A percentile compares a stretch with the other conserved stretches of the same genome.
Conservation (phyloP, 1,140 invertebrate species). For the Zaprionus ghesquierei region DNA sequence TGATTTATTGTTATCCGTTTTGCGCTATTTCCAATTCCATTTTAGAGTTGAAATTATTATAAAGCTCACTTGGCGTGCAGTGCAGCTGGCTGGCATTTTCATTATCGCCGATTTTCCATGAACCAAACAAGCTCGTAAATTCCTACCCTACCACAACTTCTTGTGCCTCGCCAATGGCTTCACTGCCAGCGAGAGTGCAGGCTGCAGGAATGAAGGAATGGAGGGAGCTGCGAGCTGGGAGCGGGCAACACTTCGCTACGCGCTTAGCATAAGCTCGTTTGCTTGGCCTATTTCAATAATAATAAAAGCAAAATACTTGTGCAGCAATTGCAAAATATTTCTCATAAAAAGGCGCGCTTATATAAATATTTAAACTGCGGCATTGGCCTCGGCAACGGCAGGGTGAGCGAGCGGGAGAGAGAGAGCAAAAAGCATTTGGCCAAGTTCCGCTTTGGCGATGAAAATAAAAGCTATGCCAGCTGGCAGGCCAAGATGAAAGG, state of each 20-base stretch:
- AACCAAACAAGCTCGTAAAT: conserved; percentile 34
- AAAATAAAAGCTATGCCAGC: conserved; percentile 62
- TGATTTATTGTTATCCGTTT: background rate
- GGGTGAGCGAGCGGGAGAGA: background rate
- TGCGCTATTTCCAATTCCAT: background rate
- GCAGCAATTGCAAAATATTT: conserved; percentile 63
- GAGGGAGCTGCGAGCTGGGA: background rate
- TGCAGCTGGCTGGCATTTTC: conserved; percentile 6
- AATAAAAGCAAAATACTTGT: conserved; percentile 17
- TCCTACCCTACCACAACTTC: background rate
- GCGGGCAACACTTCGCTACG: background rate
- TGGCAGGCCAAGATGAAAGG: conserved; percentile 28
- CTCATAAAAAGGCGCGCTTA: conserved; percentile 58
- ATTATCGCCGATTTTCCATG: conserved; percentile 4
- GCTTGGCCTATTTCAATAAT: conserved; percentile 58
- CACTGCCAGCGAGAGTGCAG: conserved; percentile 28
- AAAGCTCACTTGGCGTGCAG: background rate
- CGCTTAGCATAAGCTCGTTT: conserved; percentile 50
- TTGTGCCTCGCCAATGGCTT: background rate
- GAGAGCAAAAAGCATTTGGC: conserved; percentile 40
- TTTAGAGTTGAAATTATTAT: background rate
- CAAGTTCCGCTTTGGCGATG: conserved; percentile 30
- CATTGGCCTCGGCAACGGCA: conserved; percentile 33
- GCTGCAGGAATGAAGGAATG: too few relatives aligned
- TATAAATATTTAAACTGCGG: conserved; percentile 72